Evolutionary conservation across 2,797 vertebrate genomes (phyloP).

Genomic region (Eospalax fontanierii): DNA sequence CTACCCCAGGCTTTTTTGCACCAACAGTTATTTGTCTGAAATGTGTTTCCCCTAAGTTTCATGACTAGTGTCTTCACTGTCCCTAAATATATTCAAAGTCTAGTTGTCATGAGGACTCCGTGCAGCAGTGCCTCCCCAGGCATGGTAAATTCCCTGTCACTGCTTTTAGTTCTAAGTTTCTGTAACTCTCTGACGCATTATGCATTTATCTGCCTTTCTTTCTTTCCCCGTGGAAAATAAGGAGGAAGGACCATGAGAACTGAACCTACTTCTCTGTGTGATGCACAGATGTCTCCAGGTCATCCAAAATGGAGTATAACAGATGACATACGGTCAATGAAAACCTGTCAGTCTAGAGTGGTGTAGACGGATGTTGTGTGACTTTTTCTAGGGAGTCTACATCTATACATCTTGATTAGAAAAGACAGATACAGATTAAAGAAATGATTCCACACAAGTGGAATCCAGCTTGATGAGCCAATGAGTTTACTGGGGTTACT

Average conservation of each 20-base stretch:
- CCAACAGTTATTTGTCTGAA: not conserved
- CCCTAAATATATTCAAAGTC: not conserved
- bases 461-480: no score
- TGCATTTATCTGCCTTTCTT: not conserved
- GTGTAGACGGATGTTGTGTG: not conserved
- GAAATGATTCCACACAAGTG: no score
- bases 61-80: not conserved
- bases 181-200: not conserved
- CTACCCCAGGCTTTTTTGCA: no score
- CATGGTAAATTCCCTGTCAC: not conserved
- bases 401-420: no score
- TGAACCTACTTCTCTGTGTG: not conserved
- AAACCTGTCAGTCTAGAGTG: not conserved
- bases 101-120: not conserved
- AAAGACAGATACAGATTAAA: no score
- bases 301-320: not conserved
- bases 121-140: not conserved
- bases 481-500: no score
- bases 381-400: no score
- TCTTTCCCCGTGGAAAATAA: not conserved
- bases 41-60: not conserved
- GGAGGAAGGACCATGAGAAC: not conserved
- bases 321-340: not conserved
- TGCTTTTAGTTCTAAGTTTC: not conserved
- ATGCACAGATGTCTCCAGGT: not conserved